A percentile compares a stretch with the other conserved stretches of the same genome.
These are phyloP conservation scores for Solen grandis DNA, from an alignment of 1,140 invertebrate species.

Conservation along the genomic window DNA sequence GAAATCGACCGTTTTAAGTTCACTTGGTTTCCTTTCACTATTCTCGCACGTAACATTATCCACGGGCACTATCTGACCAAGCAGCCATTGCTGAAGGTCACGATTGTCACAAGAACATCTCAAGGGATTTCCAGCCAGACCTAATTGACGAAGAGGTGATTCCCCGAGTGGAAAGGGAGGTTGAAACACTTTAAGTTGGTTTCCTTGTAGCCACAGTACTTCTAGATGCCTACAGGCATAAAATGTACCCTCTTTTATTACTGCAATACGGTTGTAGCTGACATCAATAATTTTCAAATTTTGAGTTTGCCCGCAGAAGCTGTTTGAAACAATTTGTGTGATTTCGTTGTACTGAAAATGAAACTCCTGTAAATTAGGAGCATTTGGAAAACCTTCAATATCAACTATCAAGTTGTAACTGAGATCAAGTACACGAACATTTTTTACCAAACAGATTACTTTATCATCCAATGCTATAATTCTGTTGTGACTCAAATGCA, in stretches of 20 bases:
- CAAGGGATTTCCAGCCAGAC: slow-evolving; percentile 1
- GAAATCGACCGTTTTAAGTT: background rate
- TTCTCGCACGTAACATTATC: background rate
- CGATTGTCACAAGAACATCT: slow-evolving; percentile 24
- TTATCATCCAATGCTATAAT: background rate
- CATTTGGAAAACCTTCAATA: background rate
- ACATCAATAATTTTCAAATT: slow-evolving; percentile 17
- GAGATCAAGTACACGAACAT: too few relatives aligned
- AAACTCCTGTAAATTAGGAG: background rate
- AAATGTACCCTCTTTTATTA: background rate
- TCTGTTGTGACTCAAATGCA: background rate
- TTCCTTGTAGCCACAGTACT: slow-evolving; percentile 10
- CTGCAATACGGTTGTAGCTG: slow-evolving; percentile 14
- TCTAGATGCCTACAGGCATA: background rate
- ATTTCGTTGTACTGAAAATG: slow-evolving; percentile 9
- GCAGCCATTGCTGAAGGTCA: background rate
- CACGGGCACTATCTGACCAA: background rate
- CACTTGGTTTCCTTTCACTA: background rate
- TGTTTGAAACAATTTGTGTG: background rate
- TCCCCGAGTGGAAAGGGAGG: background rate
- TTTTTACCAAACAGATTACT: background rate
- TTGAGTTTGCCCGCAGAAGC: background rate
- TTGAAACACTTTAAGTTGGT: slow-evolving; percentile 10
- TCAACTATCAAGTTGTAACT: background rate
- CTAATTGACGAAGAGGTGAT: background rate